Evolutionary conservation across 2,113 vertebrate genomes (phyloP).

Genomic region (Clupea harengus): DNA sequence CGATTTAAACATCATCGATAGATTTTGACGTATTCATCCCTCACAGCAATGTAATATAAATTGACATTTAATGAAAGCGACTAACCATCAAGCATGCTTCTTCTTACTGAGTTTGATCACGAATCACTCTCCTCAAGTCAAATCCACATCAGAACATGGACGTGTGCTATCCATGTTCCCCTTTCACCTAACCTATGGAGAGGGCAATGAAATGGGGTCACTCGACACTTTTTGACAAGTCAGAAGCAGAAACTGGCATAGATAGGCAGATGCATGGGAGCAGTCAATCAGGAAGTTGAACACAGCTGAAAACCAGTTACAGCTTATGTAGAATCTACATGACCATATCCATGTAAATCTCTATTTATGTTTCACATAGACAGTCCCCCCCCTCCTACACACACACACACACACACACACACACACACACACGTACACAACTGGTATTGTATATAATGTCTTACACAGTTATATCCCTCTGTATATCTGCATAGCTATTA

Average conservation of each 20-base stretch:
- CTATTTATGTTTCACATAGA: background rate
- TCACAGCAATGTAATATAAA: background rate
- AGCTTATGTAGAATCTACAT: too few relatives aligned
- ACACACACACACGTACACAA: background rate
- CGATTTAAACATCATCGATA: background rate
- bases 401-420: slow-evolving; percentile 18
- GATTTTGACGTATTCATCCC: background rate
- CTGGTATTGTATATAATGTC: too few relatives aligned
- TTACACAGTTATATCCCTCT: too few relatives aligned
- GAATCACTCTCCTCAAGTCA: background rate
- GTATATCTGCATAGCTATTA: too few relatives aligned
- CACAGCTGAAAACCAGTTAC: too few relatives aligned
- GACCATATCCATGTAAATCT: background rate
- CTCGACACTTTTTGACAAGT: background rate
- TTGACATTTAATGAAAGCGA: background rate
- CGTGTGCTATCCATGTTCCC: background rate
- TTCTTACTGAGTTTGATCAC: background rate
- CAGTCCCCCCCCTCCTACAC: background rate
- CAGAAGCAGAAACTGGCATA: too few relatives aligned
- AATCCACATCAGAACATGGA: background rate
- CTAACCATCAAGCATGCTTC: background rate
- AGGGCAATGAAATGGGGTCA: background rate
- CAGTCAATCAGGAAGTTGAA: too few relatives aligned
- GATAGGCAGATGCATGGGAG: too few relatives aligned
- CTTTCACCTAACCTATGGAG: background rate